phyloP scores from a whole-genome alignment of 30 jellyfish, hydroid and myxozoan species.

The Chironex yamaguchii region DNA sequence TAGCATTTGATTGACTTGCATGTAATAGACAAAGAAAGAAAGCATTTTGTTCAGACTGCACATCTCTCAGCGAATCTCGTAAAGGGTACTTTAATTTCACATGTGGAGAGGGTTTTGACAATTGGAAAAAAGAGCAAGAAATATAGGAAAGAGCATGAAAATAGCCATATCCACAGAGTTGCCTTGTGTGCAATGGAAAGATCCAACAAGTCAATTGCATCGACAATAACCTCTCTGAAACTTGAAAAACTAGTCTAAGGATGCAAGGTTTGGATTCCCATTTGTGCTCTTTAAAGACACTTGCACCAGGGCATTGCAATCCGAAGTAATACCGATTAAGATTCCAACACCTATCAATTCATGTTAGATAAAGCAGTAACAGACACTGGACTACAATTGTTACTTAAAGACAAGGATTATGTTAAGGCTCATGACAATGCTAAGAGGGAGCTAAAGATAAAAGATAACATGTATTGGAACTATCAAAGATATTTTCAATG shows the following conservation, averaged over 20 bases:
- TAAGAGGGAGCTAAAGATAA: neutral
- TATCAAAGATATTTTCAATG: neutral
- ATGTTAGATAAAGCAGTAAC: conserved; percentile 44
- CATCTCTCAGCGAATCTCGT: conserved; percentile 57
- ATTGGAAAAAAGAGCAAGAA: conserved; percentile 12
- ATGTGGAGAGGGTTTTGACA: conserved; percentile 48
- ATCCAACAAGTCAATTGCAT: conserved; percentile 20
- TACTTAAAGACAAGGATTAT: conserved; percentile 44
- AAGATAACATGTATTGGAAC: neutral
- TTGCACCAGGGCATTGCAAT: conserved; percentile 52
- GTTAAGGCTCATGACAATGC: neutral
- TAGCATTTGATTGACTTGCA: conserved; percentile 24
- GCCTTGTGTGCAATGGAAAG: conserved; percentile 39
- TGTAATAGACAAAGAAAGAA: conserved; percentile 10
- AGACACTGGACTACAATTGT: conserved; percentile 35
- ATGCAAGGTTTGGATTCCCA: conserved; percentile 54
- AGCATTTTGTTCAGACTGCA: no score
- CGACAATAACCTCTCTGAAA: conserved; percentile 48
- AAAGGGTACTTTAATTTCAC: conserved; percentile 34
- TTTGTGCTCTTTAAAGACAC: conserved; percentile 35
- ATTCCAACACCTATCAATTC: conserved; percentile 50
- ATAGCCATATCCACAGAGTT: conserved; percentile 32
- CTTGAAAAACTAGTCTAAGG: conserved; percentile 36
- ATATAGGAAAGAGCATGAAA: conserved; percentile 34
- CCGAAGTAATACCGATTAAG: conserved; percentile 35